Base-by-base conservation (phyloP, 1,140 invertebrate species). In the Monomorium pharaonis region DNA sequence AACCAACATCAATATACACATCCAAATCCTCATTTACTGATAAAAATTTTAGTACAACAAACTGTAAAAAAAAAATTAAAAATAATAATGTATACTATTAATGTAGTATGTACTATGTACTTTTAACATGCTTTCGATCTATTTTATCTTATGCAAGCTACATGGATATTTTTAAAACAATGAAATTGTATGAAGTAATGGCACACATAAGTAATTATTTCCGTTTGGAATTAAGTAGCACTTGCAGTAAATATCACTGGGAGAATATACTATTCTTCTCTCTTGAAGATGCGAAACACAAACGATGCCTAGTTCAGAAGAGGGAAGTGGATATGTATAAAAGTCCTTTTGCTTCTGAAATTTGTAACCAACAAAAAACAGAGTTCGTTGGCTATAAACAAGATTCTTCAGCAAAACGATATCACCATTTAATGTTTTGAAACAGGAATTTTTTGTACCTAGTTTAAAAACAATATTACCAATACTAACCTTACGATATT, bases 281-380 rank as follows among this genome's bases (percentile, higher is more conserved):
- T 60, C 27, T 12, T 60, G 9, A 60, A 60, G 58, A 0, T 60
- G 58, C 14, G 58, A 60, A 60, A 60, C 58, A 60, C 24, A 30
- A 12, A 60, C 6, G 16, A 60, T 60, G 16, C 58, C 24, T 6
- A 60, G 4, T 60, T 60, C 58, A 60, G 24, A 60, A 30, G 58
- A 60, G 27, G 58, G 58, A 60, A 60, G 58, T 60, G 58, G 24
- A 60, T 60, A 60, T 30, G 58, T 60, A 60, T 60, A 30, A 60
- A 60, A 30, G 3, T 51, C 49, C 5, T n/a, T 16, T 16, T 51
- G 49, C 14, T 51, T 51, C 7, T 51, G 49, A 51, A 51, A 60
- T 5, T 60, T 60, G 14, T 27, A 60, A 60, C 58, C 58, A 60
- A 60, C 58, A 30, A 60, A 60, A 60, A 60, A 60, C 3, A 60